Conservation (phyloP, 1,140 invertebrate genomes). For the Laupala kohalensis region DNA sequence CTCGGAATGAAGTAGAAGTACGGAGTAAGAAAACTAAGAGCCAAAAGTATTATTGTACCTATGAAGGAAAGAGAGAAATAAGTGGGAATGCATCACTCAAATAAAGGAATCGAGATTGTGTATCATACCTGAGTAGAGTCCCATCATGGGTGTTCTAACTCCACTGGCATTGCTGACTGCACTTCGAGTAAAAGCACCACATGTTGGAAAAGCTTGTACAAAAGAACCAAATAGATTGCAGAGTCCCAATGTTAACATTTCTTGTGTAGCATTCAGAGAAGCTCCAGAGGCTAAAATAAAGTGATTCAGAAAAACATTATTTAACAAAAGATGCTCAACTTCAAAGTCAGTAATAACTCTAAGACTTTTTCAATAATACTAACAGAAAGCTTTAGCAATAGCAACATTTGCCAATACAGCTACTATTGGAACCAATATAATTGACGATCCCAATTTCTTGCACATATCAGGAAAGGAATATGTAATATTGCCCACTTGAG, state of each 20-base stretch:
- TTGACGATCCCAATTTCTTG: slow-evolving; percentile 44
- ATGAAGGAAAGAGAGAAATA: slow-evolving; percentile 17
- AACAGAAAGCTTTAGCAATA: slow-evolving; percentile 65
- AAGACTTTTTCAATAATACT: slow-evolving; percentile 21
- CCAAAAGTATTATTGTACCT: slow-evolving; percentile 44
- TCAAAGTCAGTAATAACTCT: background rate
- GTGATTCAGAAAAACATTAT: background rate
- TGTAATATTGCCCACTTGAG: slow-evolving; percentile 36
- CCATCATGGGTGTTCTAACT: slow-evolving; percentile 56
- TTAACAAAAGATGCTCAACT: background rate
- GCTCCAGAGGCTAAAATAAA: slow-evolving; percentile 30
- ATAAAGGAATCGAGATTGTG: background rate
- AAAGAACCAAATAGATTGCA: slow-evolving; percentile 62
- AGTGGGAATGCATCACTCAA: background rate
- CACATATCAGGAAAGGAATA: slow-evolving; percentile 43
- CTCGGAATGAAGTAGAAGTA: slow-evolving; percentile 59
- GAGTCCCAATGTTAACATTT: slow-evolving; percentile 50
- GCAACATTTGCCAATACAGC: slow-evolving; percentile 63
- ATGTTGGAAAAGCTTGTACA: slow-evolving; percentile 54
- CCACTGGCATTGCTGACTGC: slow-evolving; percentile 64
- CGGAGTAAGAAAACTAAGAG: slow-evolving; percentile 48
- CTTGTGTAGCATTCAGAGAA: slow-evolving; percentile 46
- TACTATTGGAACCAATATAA: slow-evolving; percentile 56
- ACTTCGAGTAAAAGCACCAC: slow-evolving; percentile 56
- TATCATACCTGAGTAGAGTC: slow-evolving; percentile 42